Percentiles rank a stretch among this genome's conserved stretches.
These are phyloP conservation scores for Carcina quercana DNA, from an alignment of 2,888 invertebrate genomes.

Conservation along the genomic window DNA sequence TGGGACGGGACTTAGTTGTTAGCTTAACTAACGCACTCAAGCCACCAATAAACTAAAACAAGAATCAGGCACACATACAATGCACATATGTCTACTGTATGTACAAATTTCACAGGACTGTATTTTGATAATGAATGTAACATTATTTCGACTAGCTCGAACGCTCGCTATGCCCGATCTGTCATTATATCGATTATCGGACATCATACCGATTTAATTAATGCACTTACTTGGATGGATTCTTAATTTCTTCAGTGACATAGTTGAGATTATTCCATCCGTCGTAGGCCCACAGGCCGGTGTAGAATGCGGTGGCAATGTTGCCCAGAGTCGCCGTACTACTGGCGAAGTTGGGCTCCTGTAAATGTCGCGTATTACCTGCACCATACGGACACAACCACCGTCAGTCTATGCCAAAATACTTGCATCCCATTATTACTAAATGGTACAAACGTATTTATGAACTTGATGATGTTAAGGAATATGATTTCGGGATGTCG, in stretches of 20 bases:
- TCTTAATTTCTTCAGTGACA: constrained; percentile 98
- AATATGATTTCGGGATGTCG: neutral
- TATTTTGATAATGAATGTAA: too few species aligned
- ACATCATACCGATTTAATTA: too few species aligned
- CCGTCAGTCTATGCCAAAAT: constrained; percentile 56
- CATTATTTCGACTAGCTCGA: too few species aligned
- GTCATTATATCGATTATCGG: too few species aligned
- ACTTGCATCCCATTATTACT: constrained; percentile 47
- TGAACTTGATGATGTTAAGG: neutral
- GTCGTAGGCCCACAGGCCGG: constrained; percentile 96
- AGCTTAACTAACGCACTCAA: too few species aligned
- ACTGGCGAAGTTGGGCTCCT: constrained; percentile 84
- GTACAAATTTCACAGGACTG: too few species aligned
- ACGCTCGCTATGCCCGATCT: too few species aligned
- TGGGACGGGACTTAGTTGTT: too few species aligned
- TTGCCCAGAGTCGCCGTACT: constrained; percentile 83
- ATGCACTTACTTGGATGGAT: constrained; percentile 91
- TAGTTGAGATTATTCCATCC: constrained; percentile 99
- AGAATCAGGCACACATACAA: neutral
- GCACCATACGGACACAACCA: constrained; percentile 71
- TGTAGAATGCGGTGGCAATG: constrained; percentile 95
- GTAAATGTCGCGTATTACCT: constrained; percentile 92
- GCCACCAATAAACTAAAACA: too few species aligned
- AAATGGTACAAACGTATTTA: neutral
- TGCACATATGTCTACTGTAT: too few species aligned